Conservation (phyloP, 2,113 vertebrate genomes). For the Rhynchomys soricoides region DNA sequence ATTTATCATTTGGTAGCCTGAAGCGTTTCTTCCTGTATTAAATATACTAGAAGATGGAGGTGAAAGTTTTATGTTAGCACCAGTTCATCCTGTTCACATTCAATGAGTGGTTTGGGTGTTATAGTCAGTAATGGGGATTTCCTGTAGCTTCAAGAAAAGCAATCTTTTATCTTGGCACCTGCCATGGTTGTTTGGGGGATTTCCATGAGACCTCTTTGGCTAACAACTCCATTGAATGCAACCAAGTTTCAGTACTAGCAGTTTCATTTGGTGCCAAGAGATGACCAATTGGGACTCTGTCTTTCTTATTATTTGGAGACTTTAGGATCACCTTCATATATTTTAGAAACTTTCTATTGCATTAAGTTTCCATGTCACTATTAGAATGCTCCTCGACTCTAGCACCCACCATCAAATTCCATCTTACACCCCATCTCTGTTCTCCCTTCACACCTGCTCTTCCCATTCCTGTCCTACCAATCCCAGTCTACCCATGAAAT, state of each 20-base stretch:
- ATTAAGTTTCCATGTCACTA: not conserved
- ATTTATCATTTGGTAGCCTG: not conserved
- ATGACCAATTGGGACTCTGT: not conserved
- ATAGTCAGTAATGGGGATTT: not conserved
- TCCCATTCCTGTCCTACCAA: not conserved
- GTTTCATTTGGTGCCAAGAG: not conserved
- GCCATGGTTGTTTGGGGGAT: not conserved
- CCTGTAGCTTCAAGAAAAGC: not conserved
- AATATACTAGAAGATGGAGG: not conserved
- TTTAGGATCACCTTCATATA: not conserved
- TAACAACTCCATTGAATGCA: not conserved
- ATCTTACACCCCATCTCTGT: not conserved
- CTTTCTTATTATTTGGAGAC: not conserved
- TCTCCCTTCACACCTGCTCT: no score
- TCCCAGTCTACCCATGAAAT: not conserved
- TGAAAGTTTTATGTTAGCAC: not conserved
- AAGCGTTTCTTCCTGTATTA: no score
- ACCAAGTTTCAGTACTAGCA: not conserved
- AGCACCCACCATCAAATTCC: not conserved
- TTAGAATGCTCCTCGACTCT: not conserved
- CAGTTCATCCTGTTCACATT: no score
- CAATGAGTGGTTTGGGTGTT: not conserved
- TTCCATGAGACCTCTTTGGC: not conserved
- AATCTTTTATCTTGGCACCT: not conserved
- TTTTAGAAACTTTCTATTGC: not conserved